A percentile compares a stretch with the other conserved stretches of the same genome.
Evolutionary conservation across 2,797 vertebrate species (phyloP).

Genomic region (Sitta carolinensis): DNA sequence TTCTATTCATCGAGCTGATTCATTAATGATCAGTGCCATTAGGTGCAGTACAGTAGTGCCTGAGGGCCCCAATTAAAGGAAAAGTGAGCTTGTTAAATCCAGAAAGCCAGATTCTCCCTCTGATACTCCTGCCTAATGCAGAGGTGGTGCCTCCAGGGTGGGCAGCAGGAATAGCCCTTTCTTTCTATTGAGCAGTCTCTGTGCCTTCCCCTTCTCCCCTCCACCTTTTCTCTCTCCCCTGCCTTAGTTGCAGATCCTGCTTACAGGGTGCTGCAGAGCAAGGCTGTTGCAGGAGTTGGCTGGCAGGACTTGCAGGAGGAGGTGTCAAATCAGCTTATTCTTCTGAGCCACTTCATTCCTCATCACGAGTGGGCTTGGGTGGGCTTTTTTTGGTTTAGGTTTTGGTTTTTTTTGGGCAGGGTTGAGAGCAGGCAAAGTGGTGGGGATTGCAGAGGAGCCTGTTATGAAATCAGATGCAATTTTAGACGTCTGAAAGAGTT

Average conservation of each 20-base stretch:
- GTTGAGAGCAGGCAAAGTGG: neutral
- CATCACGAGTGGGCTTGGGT: neutral
- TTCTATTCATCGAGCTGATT: neutral
- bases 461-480: slow-evolving; percentile 4
- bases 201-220: neutral
- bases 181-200: neutral
- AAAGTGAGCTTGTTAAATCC: slow-evolving; percentile 29
- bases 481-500: neutral
- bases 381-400: neutral
- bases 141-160: neutral
- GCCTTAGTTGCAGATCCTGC: neutral
- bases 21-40: slow-evolving; percentile 50
- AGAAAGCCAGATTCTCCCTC: neutral
- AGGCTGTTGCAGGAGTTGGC: neutral
- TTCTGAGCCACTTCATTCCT: slow-evolving; percentile 1
- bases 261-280: neutral
- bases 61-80: slow-evolving; percentile 15
- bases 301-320: neutral
- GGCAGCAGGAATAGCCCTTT: neutral
- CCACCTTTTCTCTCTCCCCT: neutral
- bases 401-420: neutral
- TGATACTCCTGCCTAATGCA: neutral
- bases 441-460: neutral
- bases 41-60: slow-evolving; percentile 6
- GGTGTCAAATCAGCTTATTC: neutral